A percentile compares a stretch with the other conserved stretches of the same genome.
Evolutionary conservation across 2,797 vertebrate species (phyloP).

Genomic region (Leuciscus waleckii): DNA sequence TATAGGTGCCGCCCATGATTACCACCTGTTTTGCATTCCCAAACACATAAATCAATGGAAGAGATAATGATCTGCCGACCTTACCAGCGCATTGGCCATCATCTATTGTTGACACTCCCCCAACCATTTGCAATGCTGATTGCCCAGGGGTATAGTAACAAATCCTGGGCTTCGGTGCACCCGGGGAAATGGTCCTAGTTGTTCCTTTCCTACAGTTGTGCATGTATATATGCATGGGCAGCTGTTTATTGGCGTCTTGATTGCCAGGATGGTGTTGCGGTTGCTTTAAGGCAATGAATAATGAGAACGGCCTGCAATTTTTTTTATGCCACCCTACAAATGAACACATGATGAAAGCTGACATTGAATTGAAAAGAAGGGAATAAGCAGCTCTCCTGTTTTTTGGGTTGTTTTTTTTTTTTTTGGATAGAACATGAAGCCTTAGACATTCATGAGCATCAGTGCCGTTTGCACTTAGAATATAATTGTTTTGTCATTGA

Average conservation of each 20-base stretch:
- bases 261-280: background rate
- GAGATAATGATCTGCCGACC: slow-evolving; percentile 58
- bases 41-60: slow-evolving; percentile 55
- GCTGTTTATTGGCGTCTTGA: slow-evolving; percentile 23
- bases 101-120: slow-evolving; percentile 45
- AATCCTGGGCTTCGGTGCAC: slow-evolving; percentile 14
- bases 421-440: background rate
- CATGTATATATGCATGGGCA: slow-evolving; percentile 46
- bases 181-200: background rate
- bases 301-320: background rate
- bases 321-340: background rate
- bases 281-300: slow-evolving; percentile 35
- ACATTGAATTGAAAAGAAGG: slow-evolving; percentile 6
- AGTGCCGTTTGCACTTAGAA: background rate
- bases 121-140: slow-evolving; percentile 58
- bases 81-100: slow-evolving; percentile 40
- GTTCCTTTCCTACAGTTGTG: background rate
- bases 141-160: slow-evolving; percentile 57
- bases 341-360: slow-evolving; percentile 7
- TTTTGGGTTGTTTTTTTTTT: no score
- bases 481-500: slow-evolving; percentile 18
- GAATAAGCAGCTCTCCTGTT: slow-evolving; percentile 8
- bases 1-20: slow-evolving; percentile 27
- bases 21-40: slow-evolving; percentile 65
- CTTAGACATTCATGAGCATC: slow-evolving; percentile 1